Evolutionary conservation across 2,888 invertebrate species (phyloP), one percentile per base, ranked within the genome.

Genomic region (Agrilus mali): DNA sequence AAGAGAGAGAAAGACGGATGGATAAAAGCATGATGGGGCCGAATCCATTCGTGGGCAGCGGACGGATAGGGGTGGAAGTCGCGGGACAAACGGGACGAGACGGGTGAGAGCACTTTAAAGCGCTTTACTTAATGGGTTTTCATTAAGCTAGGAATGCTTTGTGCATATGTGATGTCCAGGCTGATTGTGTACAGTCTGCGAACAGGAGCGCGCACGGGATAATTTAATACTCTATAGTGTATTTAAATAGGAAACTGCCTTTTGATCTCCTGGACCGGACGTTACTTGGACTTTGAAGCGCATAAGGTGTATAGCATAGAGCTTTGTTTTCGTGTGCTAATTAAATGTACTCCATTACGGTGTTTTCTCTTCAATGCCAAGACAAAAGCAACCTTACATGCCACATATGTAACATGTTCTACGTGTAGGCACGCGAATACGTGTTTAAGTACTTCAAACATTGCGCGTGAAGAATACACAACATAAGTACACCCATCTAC

Each of bases 121-220:
- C 63, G 62, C 62, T 65, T 64, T 64, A 64, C 62, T 64, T 64
- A 65, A 65, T 64, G 64, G 64, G 59, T 62, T 64, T 65, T 65
- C 64, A 65, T 65, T 65, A 64, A 63, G 61, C 60, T 59, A 57
- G 63, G 63, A 64, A 65, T 64, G 64, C 65, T 65, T 65, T 65
- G 64, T 65, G 64, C 64, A 65, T 65, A 63, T 63, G 64, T 62
- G 64, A 65, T 62, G 64, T 63, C 61, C 60, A 58, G 60, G 60
- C 58, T 63, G 60, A 62, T 61, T 61, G 60, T 61, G 59, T 60
- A 58, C 60, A 57, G 56, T 58, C 59, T 54, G 57, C 50, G 55
- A 57, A 58, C 27, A 55, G 55, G 49, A 48, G 47, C 46, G 38
- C 43, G 49, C 44, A 52, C 53, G 57, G 57, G 60, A 63, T 64